A percentile compares a stretch with the other conserved stretches of the same genome.
These are phyloP conservation scores for Lucilia cuprina DNA, from an alignment of 1,140 invertebrate genomes.

Conservation along the genomic window DNA sequence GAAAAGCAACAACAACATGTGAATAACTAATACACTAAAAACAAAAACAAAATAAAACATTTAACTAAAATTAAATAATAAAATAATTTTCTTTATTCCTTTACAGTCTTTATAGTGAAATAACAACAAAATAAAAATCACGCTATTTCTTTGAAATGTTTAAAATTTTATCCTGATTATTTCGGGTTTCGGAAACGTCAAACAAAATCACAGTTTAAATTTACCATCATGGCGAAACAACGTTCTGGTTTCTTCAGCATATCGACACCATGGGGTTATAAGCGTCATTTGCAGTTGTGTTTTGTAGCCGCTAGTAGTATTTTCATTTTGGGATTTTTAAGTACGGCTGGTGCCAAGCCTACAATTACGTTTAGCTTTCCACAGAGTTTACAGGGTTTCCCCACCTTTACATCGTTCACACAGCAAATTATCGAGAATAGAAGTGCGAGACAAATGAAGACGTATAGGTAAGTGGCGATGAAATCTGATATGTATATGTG, in stretches of 20 bases:
- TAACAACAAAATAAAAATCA: not conserved
- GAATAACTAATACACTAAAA: not conserved
- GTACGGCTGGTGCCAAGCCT: slow-evolving; percentile 53
- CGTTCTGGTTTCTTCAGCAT: not conserved
- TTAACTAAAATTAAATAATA: not conserved
- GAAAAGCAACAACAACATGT: not conserved
- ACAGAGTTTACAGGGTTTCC: slow-evolving; percentile 54
- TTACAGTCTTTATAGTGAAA: not conserved
- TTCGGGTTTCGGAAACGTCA: not conserved
- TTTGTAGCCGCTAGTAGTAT: slow-evolving; percentile 44
- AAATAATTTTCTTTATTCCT: not conserved
- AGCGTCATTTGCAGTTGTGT: slow-evolving; percentile 44
- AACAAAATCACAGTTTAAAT: not conserved
- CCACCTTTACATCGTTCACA: slow-evolving; percentile 59
- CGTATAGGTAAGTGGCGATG: slow-evolving; percentile 57
- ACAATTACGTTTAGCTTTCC: slow-evolving; percentile 57
- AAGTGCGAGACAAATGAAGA: slow-evolving; percentile 59
- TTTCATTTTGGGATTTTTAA: slow-evolving; percentile 51
- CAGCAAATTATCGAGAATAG: slow-evolving; percentile 60
- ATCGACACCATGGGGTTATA: not conserved
- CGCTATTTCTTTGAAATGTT: not conserved
- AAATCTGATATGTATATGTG: too few species aligned
- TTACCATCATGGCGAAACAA: not conserved
- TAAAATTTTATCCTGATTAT: too few species aligned
- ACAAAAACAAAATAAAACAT: not conserved